phyloP scores from a whole-genome alignment of 2,888 invertebrate genomes.

The Lypha dubia region DNA sequence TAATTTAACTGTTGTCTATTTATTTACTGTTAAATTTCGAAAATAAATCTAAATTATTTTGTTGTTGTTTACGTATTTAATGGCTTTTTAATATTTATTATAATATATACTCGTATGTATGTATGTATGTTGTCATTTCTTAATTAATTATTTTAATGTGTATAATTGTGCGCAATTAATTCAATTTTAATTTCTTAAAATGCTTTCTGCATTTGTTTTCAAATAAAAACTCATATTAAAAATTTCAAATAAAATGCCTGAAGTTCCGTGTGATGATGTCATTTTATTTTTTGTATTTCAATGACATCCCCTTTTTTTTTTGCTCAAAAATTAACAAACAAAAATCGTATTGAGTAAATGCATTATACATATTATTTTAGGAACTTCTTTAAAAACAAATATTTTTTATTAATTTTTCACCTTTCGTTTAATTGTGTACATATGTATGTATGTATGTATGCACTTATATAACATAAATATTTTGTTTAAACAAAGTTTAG shows the following conservation, averaged over 20 bases:
- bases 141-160: slow-evolving; percentile 62
- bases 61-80: slow-evolving; percentile 63
- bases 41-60: slow-evolving; percentile 31
- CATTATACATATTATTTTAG: slow-evolving; percentile 68
- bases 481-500: slow-evolving; percentile 27
- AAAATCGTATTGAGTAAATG: slow-evolving; percentile 63
- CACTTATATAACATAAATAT: slow-evolving; percentile 23
- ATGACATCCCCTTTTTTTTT: too few relatives aligned
- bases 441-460: slow-evolving; percentile 11
- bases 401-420: slow-evolving; percentile 19
- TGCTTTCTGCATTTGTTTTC: slow-evolving; percentile 51
- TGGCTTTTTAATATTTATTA: slow-evolving; percentile 56
- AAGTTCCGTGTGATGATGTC: slow-evolving; percentile 63
- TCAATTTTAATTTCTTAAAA: slow-evolving; percentile 45
- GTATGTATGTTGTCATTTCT: slow-evolving; percentile 50
- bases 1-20: neutral
- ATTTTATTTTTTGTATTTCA: slow-evolving; percentile 34
- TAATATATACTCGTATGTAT: too few relatives aligned
- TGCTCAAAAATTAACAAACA: slow-evolving; percentile 55
- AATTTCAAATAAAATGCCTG: slow-evolving; percentile 60
- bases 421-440: slow-evolving; percentile 38
- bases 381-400: slow-evolving; percentile 71
- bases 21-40: slow-evolving; percentile 11
- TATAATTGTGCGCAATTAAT: slow-evolving; percentile 70
- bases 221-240: slow-evolving; percentile 46